Evolutionary conservation across 1,140 invertebrate genomes (phyloP).

Genomic region (Conus betulinus): DNA sequence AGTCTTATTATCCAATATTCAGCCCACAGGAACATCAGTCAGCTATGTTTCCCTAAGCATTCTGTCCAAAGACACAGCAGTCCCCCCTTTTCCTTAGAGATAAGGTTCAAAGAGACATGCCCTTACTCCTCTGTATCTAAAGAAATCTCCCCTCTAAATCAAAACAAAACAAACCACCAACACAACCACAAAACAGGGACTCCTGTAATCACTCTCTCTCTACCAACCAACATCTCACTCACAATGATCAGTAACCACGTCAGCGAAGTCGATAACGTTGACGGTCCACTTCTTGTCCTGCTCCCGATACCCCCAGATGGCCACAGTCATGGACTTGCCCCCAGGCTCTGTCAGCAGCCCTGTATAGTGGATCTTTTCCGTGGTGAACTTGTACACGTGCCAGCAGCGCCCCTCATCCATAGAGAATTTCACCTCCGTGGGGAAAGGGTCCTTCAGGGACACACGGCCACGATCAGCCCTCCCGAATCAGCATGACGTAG

Average conservation of each 20-base stretch:
- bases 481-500: conserved; percentile 74
- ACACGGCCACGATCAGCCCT: conserved; percentile 72
- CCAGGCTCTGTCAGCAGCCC: conserved; percentile 81
- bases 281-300: conserved; percentile 65
- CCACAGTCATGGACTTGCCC: conserved; percentile 81
- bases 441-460: conserved; percentile 84
- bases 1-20: too few species aligned
- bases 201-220: too few species aligned
- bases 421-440: conserved; percentile 81
- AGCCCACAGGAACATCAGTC: too few species aligned
- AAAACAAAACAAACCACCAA: not conserved
- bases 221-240: conserved; percentile 38
- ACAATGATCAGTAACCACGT: conserved; percentile 66
- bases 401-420: conserved; percentile 73
- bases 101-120: too few species aligned
- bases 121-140: not conserved
- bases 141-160: not conserved
- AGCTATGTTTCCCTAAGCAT: too few species aligned
- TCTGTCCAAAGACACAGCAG: too few species aligned
- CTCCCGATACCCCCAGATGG: conserved; percentile 83
- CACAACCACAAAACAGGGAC: not conserved
- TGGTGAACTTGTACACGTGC: conserved; percentile 71
- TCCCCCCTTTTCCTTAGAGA: too few species aligned
- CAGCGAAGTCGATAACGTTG: conserved; percentile 67
- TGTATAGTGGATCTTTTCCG: conserved; percentile 89